Evolutionary conservation across 2,113 vertebrate genomes (phyloP).

Genomic region (Nerophis ophidion): DNA sequence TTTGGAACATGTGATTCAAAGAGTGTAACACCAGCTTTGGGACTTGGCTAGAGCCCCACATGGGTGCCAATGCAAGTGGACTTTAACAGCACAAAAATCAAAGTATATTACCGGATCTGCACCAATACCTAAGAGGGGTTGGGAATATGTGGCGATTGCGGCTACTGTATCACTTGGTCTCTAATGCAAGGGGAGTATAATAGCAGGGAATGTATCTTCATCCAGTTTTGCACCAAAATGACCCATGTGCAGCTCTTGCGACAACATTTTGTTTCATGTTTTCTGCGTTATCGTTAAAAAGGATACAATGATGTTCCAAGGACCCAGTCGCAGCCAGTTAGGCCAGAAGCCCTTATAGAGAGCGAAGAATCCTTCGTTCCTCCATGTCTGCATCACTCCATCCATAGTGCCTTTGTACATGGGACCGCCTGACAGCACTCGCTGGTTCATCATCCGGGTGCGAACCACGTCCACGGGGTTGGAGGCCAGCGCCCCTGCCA

Average conservation of each 20-base stretch:
- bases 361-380: constrained; percentile 91
- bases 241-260: background rate
- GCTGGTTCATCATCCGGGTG: constrained; percentile 80
- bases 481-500: constrained; percentile 76
- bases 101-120: too few relatives aligned
- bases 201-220: too few relatives aligned
- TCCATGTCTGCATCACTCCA: constrained; percentile 86
- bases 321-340: constrained; percentile 94
- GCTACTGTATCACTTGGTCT: too few relatives aligned
- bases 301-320: constrained; percentile 99
- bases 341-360: constrained; percentile 98
- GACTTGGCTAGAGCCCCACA: too few relatives aligned
- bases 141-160: too few relatives aligned
- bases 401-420: constrained; percentile 77
- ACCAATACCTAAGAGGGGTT: too few relatives aligned
- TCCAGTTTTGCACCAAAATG: background rate
- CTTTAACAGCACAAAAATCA: too few relatives aligned
- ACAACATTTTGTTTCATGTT: background rate
- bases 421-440: constrained; percentile 62
- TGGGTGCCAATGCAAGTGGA: too few relatives aligned
- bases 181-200: too few relatives aligned
- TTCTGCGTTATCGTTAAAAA: constrained; percentile 29
- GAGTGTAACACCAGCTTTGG: too few relatives aligned
- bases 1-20: too few relatives aligned
- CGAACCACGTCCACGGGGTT: constrained; percentile 79